Evolutionary conservation across 2,888 invertebrate genomes (phyloP).

Genomic region (Hedya salicella): DNA sequence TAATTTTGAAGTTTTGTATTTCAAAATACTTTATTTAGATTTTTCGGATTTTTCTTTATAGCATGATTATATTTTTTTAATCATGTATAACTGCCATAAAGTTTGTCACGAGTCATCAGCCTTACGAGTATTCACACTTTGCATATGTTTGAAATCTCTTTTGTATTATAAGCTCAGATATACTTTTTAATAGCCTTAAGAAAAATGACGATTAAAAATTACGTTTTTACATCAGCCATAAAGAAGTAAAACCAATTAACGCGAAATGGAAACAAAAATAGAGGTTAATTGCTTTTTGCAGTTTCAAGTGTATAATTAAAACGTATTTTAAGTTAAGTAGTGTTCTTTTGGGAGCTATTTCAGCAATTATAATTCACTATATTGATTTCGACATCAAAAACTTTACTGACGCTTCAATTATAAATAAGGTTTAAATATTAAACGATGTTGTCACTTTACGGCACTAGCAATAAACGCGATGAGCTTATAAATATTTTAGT

Average conservation of each 20-base stretch:
- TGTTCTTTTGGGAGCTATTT: not conserved
- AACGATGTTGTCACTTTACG: not conserved
- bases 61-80: too few relatives aligned
- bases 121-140: too few relatives aligned
- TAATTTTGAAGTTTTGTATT: too few relatives aligned
- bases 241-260: not conserved
- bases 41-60: too few relatives aligned
- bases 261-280: not conserved
- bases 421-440: not conserved
- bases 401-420: not conserved
- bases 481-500: not conserved
- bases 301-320: not conserved
- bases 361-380: slow-evolving; percentile 1
- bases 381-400: not conserved
- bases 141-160: too few relatives aligned
- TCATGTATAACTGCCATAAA: too few relatives aligned
- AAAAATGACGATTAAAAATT: not conserved
- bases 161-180: too few relatives aligned
- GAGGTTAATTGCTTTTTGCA: slow-evolving; percentile 4
- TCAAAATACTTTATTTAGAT: too few relatives aligned
- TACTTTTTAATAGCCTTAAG: not conserved
- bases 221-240: not conserved
- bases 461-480: not conserved
- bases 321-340: slow-evolving; percentile 4
- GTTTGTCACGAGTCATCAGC: too few relatives aligned